Evolutionary conservation across 2,888 invertebrate genomes (phyloP).

Genomic region (Balanococcus diminutus): DNA sequence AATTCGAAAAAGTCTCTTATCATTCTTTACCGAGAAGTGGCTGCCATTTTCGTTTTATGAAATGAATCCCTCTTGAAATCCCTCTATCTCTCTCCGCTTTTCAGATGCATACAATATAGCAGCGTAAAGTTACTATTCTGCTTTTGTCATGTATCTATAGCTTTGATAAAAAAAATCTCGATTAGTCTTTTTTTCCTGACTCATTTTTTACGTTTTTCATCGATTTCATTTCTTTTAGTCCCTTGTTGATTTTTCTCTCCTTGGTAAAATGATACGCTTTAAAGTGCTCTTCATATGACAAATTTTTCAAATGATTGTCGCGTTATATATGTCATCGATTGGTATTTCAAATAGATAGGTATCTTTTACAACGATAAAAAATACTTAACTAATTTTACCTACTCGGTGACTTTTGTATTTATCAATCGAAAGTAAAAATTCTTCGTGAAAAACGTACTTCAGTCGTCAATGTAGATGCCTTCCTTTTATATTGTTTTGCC

Average conservation of each 20-base stretch:
- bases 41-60: slow-evolving; percentile 47
- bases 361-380: no score
- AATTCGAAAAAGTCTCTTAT: slow-evolving; percentile 37
- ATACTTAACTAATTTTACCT: no score
- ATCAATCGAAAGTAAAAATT: no score
- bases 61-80: slow-evolving; percentile 41
- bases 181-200: slow-evolving; percentile 29
- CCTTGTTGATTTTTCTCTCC: neutral
- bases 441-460: no score
- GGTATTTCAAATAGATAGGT: no score
- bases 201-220: slow-evolving; percentile 12
- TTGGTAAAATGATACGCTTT: neutral
- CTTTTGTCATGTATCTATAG: slow-evolving; percentile 30
- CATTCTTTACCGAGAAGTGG: slow-evolving; percentile 45
- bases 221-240: neutral
- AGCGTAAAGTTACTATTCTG: slow-evolving; percentile 12
- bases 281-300: neutral
- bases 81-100: neutral
- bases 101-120: slow-evolving; percentile 14
- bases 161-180: slow-evolving; percentile 36
- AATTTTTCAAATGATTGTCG: neutral
- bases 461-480: no score
- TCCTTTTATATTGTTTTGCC: no score
- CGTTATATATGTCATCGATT: no score
- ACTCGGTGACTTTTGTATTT: no score